These are phyloP conservation scores for Shinisaurus crocodilurus DNA, from an alignment of 2,113 vertebrate genomes.

Conservation along the genomic window DNA sequence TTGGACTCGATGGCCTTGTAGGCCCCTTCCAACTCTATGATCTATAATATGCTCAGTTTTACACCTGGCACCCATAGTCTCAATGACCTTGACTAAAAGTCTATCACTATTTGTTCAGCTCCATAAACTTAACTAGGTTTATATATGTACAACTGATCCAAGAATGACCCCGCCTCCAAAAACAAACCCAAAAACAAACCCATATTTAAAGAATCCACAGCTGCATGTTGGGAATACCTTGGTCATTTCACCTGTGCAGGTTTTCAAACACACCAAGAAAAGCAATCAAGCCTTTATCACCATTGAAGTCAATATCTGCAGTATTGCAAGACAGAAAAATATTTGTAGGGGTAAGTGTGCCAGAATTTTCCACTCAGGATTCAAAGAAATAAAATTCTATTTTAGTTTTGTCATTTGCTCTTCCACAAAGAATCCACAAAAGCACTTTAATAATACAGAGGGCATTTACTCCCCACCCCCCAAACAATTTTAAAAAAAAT, in stretches of 20 bases:
- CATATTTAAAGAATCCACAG: not conserved
- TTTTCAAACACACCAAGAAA: not conserved
- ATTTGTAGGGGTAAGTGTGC: not conserved
- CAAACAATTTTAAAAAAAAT: slow-evolving; percentile 27
- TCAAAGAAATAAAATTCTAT: not conserved
- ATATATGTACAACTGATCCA: not conserved
- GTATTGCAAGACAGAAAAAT: not conserved
- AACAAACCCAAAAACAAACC: too few species aligned
- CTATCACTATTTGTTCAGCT: not conserved
- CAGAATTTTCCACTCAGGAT: not conserved
- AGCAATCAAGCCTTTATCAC: not conserved
- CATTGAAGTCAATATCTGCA: not conserved
- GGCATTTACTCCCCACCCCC: not conserved
- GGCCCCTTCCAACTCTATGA: too few species aligned
- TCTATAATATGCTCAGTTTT: not conserved
- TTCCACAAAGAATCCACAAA: not conserved
- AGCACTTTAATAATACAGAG: not conserved
- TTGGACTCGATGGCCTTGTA: too few species aligned
- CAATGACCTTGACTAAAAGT: not conserved
- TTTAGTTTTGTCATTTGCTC: slow-evolving; percentile 41
- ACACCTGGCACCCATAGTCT: not conserved
- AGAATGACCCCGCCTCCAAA: not conserved
- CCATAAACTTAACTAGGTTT: not conserved
- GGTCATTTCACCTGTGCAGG: slow-evolving; percentile 16
- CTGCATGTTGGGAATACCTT: not conserved